Evolutionary conservation across 2,113 vertebrate genomes (phyloP), one percentile per base, ranked within the genome.

Genomic region (Columba livia): DNA sequence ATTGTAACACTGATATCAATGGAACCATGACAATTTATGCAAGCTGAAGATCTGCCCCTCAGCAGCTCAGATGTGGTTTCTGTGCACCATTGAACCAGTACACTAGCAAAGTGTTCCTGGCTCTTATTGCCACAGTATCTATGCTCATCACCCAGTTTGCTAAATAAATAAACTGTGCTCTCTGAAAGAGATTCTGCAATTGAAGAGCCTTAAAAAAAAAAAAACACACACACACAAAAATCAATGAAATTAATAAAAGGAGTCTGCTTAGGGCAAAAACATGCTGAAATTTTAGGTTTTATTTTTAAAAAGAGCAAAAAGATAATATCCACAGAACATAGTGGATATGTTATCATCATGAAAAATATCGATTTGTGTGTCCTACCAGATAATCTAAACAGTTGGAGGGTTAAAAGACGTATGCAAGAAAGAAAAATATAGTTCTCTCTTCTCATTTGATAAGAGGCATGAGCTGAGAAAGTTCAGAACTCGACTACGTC

Each of bases 231-330:
- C 34, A 42, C 15, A 61, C 8, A n/a, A 95, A 92, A 89, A 92
- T 85, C 85, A 88, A 95, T 92, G 54, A 84, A 85, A 93, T 90
- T 94, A 95, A 95, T 87, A 93, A 96, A 79, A 88, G 7, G 2
- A 87, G 17, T 31, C 69, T 89, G 57, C 86, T 94, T 81, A 65
- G 10, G 77, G 89, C 62, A 86, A 92, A 94, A 91, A 9, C 25
- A 23, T 50, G 28, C 10, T 61, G 78, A 65, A 95, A 91, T 56
- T 74, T 13, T 6, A 87, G 21, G 0, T 44, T 15, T 44, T 47
- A 38, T 66, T 73, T 70, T 26, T 7, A 15, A 12, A 66, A 50
- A 42, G 5, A 77, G 34, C 13, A 62, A 74, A 54, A 77, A 78
- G 9, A 31, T 31, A 91, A 77, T 60, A 90, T 44, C 17, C 65